Evolutionary conservation across 2,113 vertebrate genomes (phyloP).

Genomic region (Eretmochelys imbricata): DNA sequence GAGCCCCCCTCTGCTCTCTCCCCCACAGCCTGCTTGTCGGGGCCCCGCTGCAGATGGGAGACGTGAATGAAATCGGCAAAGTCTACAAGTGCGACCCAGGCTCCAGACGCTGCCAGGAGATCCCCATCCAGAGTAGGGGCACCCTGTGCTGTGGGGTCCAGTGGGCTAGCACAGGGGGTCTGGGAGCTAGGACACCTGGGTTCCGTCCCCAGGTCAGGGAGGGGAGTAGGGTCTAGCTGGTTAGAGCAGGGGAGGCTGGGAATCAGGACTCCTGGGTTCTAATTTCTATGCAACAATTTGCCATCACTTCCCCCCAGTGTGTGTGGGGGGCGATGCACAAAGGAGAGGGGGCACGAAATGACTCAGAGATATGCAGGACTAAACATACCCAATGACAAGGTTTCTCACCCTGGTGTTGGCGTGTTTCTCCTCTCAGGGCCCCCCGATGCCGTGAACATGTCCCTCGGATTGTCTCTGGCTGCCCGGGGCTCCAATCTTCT

Average conservation of each 20-base stretch:
- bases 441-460: background rate
- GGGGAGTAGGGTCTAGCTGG: background rate
- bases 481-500: background rate
- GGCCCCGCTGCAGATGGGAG: background rate
- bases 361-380: background rate
- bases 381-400: background rate
- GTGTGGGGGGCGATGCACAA: rapidly evolving
- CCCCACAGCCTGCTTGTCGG: background rate
- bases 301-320: background rate
- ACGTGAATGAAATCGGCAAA: background rate
- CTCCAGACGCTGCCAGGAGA: background rate
- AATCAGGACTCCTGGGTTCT: background rate
- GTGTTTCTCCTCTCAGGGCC: background rate
- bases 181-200: background rate
- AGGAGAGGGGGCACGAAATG: no score
- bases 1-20: background rate
- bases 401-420: no score
- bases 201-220: background rate
- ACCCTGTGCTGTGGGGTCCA: background rate
- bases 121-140: background rate
- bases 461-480: background rate
- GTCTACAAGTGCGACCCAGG: background rate
- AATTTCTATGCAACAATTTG: background rate
- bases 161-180: background rate
- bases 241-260: background rate